phyloP scores from a whole-genome alignment of 2,113 vertebrate genomes.

The Nestor notabilis region DNA sequence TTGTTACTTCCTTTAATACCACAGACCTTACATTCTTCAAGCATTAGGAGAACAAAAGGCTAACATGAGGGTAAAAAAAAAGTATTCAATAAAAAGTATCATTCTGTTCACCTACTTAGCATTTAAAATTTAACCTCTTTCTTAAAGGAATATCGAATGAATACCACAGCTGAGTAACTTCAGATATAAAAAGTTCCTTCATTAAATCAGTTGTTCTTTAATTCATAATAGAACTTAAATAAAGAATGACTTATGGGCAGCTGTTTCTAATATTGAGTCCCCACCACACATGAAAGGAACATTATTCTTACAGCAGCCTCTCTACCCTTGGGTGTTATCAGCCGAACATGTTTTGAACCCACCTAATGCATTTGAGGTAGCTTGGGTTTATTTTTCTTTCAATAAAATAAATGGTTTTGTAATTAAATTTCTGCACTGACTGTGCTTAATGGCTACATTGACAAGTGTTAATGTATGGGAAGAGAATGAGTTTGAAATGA shows the following conservation, averaged over 20 bases:
- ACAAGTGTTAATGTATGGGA: slow-evolving; percentile 96
- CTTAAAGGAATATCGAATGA: slow-evolving; percentile 60
- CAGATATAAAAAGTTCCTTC: slow-evolving; percentile 85
- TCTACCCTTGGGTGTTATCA: slow-evolving; percentile 94
- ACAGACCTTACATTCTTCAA: slow-evolving; percentile 68
- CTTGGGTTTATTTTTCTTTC: slow-evolving; percentile 98
- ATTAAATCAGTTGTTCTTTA: slow-evolving; percentile 90
- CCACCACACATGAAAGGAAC: slow-evolving; percentile 85
- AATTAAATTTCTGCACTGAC: slow-evolving; percentile 92
- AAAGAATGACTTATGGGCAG: slow-evolving; percentile 88
- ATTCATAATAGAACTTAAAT: slow-evolving; percentile 93
- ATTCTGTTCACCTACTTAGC: slow-evolving; percentile 68
- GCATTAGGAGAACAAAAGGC: slow-evolving; percentile 75
- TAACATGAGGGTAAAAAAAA: background rate
- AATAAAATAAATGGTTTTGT: slow-evolving; percentile 97
- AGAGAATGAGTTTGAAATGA: slow-evolving; percentile 90
- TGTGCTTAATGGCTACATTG: slow-evolving; percentile 93
- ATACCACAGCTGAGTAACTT: slow-evolving; percentile 76
- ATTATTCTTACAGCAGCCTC: slow-evolving; percentile 88
- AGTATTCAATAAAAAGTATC: slow-evolving; percentile 22
- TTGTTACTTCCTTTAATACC: slow-evolving; percentile 79
- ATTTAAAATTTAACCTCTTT: slow-evolving; percentile 74
- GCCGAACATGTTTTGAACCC: slow-evolving; percentile 89
- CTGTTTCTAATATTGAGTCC: slow-evolving; percentile 90
- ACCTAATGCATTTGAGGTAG: slow-evolving; percentile 95